Base-by-base conservation (phyloP, 2,888 invertebrate species). In the Sphaeridia pumilis region DNA sequence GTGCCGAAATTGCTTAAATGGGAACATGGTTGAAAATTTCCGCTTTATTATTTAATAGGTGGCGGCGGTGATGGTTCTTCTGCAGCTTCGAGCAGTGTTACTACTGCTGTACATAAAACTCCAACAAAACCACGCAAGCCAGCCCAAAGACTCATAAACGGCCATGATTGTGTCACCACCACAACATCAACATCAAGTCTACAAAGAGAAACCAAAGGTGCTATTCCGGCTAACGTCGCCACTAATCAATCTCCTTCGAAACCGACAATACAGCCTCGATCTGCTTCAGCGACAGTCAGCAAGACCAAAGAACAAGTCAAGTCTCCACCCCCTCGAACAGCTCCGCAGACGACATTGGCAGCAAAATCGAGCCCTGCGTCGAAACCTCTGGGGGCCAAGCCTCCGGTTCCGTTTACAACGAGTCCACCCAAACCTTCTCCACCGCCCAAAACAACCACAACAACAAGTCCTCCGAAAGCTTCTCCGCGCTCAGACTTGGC, bases 131-230 rank as follows among this genome's bases (percentile, higher is more conserved):
- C 26, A 25, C 26, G 28, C 4, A 42, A 45, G 14, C 4, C 43
- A 28, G 28, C 46, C 26, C 38, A 36, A 28, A 36, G 41, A n/a
- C 21, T 26, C n/a, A 20, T 49, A 27, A 46, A 52, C 47, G 52
- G 52, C 14, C 46, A 41, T 38, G 52, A 52, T 27, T 46, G 47
- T n/a, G 46, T 46, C 38, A 7, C 43, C 31, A 14, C 46, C 20
- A n/a, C 42, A 52, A 52, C 38, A 7, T 35, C 31, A 14, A 41
- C 20, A n/a, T 31, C 20, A 38, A 38, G 17, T 17, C 20, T 14
- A 20, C 38, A 38, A 20, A 17, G 5, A 5, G 17, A 38, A 17
- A 17, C 7, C 38, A 38, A 38, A 17, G 17, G 17, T 5, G 4
- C 17, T 17, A 17, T 17, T 38, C 20, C 38, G 12, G 5, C 38